These are phyloP conservation scores for Galaxea fascicularis DNA, from an alignment of 92 coral and sea anemone species.

Conservation along the genomic window DNA sequence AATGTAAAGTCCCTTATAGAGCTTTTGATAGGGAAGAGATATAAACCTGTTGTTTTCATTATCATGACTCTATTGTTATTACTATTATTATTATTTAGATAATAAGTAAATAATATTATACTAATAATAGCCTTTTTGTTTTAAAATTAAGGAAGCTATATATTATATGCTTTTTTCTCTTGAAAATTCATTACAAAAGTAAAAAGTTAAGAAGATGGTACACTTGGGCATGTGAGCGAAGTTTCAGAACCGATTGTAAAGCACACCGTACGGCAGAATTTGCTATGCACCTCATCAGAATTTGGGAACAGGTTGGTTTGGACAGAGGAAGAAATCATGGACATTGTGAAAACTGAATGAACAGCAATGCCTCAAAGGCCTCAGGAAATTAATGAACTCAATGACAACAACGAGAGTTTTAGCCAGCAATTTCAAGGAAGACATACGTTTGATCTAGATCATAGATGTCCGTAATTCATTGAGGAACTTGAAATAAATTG, in stretches of 20 bases:
- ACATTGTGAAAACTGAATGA: background rate
- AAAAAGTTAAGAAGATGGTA: conserved; percentile 76
- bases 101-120: too few species aligned
- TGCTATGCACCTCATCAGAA: conserved; percentile 27
- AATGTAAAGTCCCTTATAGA: too few species aligned
- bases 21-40: too few species aligned
- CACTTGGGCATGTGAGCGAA: conserved; percentile 57
- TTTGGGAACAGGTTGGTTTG: background rate
- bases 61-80: too few species aligned
- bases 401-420: background rate
- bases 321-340: background rate
- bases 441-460: background rate
- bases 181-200: too few species aligned
- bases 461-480: too few species aligned
- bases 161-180: too few species aligned
- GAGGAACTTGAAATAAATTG: too few species aligned
- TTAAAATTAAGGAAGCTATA: too few species aligned
- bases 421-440: background rate
- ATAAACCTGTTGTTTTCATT: too few species aligned
- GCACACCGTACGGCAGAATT: conserved; percentile 37
- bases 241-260: conserved; percentile 70
- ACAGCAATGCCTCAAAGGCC: background rate
- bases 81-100: too few species aligned
- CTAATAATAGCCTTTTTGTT: too few species aligned
- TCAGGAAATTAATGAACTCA: background rate